Evolutionary conservation across 2,113 vertebrate genomes (phyloP), one percentile per base, ranked within the genome.

Genomic region (Chascanopsetta lugubris): DNA sequence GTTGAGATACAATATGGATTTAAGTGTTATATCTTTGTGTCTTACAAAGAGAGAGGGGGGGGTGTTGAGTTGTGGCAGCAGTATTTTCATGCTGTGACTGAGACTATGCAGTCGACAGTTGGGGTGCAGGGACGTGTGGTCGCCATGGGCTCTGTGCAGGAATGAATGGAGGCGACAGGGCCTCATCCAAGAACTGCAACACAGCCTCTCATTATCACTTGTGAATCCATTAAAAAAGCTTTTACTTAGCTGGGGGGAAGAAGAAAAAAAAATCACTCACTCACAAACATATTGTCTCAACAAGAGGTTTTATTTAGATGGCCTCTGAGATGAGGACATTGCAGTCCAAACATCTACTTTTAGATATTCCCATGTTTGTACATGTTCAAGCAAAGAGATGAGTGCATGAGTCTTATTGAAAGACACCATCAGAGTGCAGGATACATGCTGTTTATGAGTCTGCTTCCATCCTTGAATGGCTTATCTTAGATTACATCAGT

Each of bases 61-160:
- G 63, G 49, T 20, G 57, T 42, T 57, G 63, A 56, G 61, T 72
- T 46, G 64, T 57, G 57, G 75, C 72, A 47, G 69, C 38, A 3
- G 68, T 53, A 58, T 65, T 76, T 71, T 73, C 59, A 45, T 66
- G 66, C 59, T 83, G 63, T 89, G 51, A 75, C 38, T 42, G 77
- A 81, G 62, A 73, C 59, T 62, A 47, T 69, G 43, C 60, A 71
- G 72, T 56, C 55, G 80, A 69, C 75, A 62, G 63, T 1, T 59
- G 77, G 57, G 55, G 75, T 53, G 76, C 43, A 40, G 61, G 61
- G 73, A 85, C 67, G 74, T 84, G 86, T 88, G 80, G 88, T 90
- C 83, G 75, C 89, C 88, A 89, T 79, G 90, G 90, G 51, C 61
- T 77, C 55, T 47, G 56, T 45, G 49, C 69, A 84, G 88, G 88